Evolutionary conservation across 2,113 vertebrate genomes (phyloP).

Genomic region (Sylvia atricapilla): DNA sequence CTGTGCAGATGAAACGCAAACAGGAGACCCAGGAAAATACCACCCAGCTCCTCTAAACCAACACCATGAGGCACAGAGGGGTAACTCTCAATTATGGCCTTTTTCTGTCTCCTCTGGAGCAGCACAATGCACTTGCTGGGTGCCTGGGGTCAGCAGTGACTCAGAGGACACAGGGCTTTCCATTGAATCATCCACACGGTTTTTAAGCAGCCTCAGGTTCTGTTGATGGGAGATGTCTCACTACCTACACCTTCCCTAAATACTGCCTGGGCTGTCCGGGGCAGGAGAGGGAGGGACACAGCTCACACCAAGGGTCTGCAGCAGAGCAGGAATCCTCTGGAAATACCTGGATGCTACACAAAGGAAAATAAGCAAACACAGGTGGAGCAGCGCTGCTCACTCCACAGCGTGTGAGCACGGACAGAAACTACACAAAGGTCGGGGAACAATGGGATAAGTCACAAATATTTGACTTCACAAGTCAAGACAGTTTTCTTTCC

Average conservation of each 20-base stretch:
- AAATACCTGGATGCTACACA: neutral
- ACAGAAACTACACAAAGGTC: neutral
- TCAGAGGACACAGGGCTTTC: constrained; percentile 29
- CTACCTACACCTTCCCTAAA: constrained; percentile 51
- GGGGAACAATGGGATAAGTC: constrained; percentile 4
- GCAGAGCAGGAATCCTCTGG: neutral
- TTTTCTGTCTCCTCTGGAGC: constrained; percentile 5
- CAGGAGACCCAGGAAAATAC: constrained; percentile 35
- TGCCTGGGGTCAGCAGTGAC: constrained; percentile 30
- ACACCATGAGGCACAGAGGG: neutral
- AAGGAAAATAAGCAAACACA: neutral
- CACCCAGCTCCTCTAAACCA: constrained; percentile 12
- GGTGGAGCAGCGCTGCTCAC: neutral
- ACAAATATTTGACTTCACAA: constrained; percentile 32
- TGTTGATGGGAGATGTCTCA: constrained; percentile 34
- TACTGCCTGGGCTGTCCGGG: neutral
- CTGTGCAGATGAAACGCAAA: neutral
- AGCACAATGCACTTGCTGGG: neutral
- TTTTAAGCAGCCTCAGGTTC: constrained; percentile 28
- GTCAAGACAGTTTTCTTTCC: constrained; percentile 29
- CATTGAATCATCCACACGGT: constrained; percentile 13
- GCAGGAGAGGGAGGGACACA: neutral
- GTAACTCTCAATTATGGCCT: neutral
- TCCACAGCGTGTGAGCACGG: neutral
- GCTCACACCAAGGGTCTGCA: neutral